These are phyloP conservation scores for Carcinoscorpius rotundicauda DNA, from an alignment of 1,140 invertebrate genomes.

Conservation along the genomic window DNA sequence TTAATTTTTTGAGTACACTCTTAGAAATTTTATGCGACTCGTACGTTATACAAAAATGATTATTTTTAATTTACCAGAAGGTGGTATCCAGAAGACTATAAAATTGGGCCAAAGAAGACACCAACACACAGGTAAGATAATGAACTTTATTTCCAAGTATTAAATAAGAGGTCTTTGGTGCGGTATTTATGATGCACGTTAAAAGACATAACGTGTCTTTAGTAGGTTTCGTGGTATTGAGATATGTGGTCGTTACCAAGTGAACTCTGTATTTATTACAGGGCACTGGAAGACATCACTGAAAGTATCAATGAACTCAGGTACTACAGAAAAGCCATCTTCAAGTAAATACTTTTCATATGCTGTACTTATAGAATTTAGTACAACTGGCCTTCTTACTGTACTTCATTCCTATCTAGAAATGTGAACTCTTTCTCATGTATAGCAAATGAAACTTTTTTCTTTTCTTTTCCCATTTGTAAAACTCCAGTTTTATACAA, in stretches of 20 bases:
- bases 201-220: background rate
- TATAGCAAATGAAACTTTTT: too few species aligned
- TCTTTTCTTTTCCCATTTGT: too few species aligned
- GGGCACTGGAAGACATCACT: constrained; percentile 66
- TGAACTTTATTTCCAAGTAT: too few species aligned
- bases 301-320: constrained; percentile 73
- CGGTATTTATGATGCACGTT: background rate
- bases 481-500: too few species aligned
- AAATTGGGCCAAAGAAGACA: constrained; percentile 47
- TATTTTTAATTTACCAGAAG: constrained; percentile 33
- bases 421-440: too few species aligned
- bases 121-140: constrained; percentile 42
- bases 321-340: constrained; percentile 50
- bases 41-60: too few species aligned
- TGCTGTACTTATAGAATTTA: too few species aligned
- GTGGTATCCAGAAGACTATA: constrained; percentile 52
- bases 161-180: too few species aligned
- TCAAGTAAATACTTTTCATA: constrained; percentile 28
- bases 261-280: constrained; percentile 20
- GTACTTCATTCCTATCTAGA: too few species aligned
- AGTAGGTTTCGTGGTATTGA: constrained; percentile 1
- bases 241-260: background rate
- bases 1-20: too few species aligned
- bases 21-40: too few species aligned
- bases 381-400: too few species aligned